A percentile compares a stretch with the other conserved stretches of the same genome.
Conservation (phyloP, 2,797 vertebrate genomes). For the Siniperca undulata region DNA sequence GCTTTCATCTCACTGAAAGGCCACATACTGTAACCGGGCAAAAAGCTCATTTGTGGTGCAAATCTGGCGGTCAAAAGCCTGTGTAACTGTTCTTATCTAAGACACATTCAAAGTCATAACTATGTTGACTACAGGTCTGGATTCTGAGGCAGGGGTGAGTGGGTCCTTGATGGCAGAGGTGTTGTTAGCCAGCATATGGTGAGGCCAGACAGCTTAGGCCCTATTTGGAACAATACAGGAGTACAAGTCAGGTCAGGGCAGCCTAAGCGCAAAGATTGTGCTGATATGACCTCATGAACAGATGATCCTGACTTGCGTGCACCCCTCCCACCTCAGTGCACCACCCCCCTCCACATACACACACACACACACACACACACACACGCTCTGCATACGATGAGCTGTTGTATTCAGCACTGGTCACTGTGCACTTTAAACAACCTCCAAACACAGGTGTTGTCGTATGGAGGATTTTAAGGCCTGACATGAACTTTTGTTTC, state of each 20-base stretch:
- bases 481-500: constrained; percentile 60
- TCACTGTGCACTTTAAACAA: constrained; percentile 16
- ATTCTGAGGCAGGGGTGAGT: constrained; percentile 14
- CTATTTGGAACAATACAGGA: constrained; percentile 67
- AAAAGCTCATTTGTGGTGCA: background rate
- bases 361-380: constrained; percentile 25
- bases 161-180: constrained; percentile 42
- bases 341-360: constrained; percentile 11
- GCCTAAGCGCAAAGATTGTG: constrained; percentile 71
- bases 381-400: constrained; percentile 4
- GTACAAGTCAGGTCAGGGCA: constrained; percentile 81
- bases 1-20: background rate
- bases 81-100: background rate
- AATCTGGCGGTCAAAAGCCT: background rate
- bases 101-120: constrained; percentile 12
- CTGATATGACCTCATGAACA: constrained; percentile 76
- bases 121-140: constrained; percentile 13
- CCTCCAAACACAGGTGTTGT: constrained; percentile 19
- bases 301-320: constrained; percentile 66
- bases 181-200: constrained; percentile 79
- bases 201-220: constrained; percentile 84
- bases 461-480: constrained; percentile 34
- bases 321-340: constrained; percentile 16
- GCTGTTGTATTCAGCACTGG: constrained; percentile 26
- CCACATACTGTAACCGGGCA: no score